Conservation (phyloP, 2,888 invertebrate genomes). For the Melanargia galathea region DNA sequence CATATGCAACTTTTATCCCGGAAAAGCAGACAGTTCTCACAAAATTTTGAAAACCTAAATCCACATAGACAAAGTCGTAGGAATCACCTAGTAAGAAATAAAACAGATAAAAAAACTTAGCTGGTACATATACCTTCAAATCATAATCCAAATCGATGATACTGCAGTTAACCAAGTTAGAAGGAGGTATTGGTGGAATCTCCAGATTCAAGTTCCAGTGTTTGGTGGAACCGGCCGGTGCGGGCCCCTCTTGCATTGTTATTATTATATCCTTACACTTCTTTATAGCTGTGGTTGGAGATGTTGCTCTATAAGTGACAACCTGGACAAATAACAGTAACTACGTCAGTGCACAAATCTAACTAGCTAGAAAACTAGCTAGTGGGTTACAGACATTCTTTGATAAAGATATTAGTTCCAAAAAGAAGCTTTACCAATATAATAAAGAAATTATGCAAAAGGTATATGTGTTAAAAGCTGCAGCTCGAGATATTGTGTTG, state of each 20-base stretch:
- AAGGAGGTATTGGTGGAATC: slow-evolving; percentile 89
- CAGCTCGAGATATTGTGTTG: no score
- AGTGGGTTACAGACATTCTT: no score
- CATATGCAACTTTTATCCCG: no score
- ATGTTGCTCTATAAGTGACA: slow-evolving; percentile 84
- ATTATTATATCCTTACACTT: slow-evolving; percentile 82
- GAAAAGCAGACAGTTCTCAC: no score
- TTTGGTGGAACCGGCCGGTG: slow-evolving; percentile 82
- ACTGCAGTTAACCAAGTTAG: slow-evolving; percentile 88
- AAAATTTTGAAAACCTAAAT: no score
- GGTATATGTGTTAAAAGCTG: no score
- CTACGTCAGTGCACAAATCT: no score
- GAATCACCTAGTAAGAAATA: neutral
- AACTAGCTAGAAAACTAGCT: no score
- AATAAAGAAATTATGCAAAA: no score
- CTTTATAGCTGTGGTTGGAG: slow-evolving; percentile 83
- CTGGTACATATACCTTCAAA: slow-evolving; percentile 83
- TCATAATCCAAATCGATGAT: slow-evolving; percentile 90
- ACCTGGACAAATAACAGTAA: slow-evolving; percentile 59
- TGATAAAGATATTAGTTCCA: no score
- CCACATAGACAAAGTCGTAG: no score
- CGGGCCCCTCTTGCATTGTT: slow-evolving; percentile 85
- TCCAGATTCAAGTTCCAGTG: slow-evolving; percentile 85
- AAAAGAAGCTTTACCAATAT: no score
- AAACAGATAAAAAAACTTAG: neutral